Evolutionary conservation across 2,797 vertebrate genomes (phyloP).

Genomic region (Hemibagrus guttatus): DNA sequence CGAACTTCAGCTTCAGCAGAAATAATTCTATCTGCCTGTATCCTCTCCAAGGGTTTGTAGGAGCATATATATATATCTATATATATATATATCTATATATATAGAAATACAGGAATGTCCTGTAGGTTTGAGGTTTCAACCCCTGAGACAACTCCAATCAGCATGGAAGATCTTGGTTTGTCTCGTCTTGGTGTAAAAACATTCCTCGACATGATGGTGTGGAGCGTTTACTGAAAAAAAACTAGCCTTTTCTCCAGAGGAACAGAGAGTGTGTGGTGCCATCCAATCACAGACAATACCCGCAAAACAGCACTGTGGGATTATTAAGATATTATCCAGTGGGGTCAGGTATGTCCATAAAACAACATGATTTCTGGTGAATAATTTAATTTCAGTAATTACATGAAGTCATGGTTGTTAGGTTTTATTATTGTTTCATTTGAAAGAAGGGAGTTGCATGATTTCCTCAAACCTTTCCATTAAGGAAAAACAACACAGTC

Average conservation of each 20-base stretch:
- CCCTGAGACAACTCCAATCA: not conserved
- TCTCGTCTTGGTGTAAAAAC: not conserved
- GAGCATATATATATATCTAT: not conserved
- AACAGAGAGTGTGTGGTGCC: not conserved
- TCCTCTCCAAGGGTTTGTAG: not conserved
- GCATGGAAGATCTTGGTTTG: not conserved
- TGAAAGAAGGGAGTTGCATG: slow-evolving; percentile 55
- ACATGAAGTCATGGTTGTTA: slow-evolving; percentile 68
- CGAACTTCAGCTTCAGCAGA: not conserved
- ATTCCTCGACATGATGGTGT: slow-evolving; percentile 14
- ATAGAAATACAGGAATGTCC: not conserved
- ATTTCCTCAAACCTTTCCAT: slow-evolving; percentile 56
- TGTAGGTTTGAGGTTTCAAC: not conserved
- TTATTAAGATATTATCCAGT: slow-evolving; percentile 54
- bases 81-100: not conserved
- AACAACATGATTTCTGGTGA: slow-evolving; percentile 47
- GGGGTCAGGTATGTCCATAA: slow-evolving; percentile 60
- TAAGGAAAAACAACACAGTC: not conserved
- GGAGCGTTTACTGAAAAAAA: not conserved
- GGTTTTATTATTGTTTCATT: slow-evolving; percentile 59
- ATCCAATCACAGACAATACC: slow-evolving; percentile 54
- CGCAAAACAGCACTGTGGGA: slow-evolving; percentile 37
- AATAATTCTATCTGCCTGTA: not conserved
- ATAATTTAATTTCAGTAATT: slow-evolving; percentile 62
- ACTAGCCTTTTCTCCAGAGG: slow-evolving; percentile 49